Base-by-base conservation (phyloP, 2,113 vertebrate genomes). In the Charina bottae region DNA sequence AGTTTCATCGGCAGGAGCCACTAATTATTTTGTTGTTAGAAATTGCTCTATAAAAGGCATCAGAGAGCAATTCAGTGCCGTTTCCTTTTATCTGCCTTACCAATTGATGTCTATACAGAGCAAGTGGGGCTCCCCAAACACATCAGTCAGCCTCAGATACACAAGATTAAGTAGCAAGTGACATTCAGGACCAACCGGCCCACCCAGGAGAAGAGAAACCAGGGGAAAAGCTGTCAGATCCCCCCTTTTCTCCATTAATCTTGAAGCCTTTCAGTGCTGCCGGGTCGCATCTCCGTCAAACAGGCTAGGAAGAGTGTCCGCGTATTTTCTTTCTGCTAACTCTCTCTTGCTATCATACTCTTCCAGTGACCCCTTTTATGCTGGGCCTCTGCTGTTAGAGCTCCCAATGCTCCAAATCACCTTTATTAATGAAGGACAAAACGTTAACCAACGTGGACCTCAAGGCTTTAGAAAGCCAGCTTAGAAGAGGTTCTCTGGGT, bases 111-210 rank as follows among this genome's bases (percentile, higher is more conserved):
- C 98, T 98, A 96, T 97, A 97, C 97, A 97, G 98, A 98, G 95
- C 95, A 95, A 97, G 97, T 85, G 59, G 95, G 97, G 97, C 97
- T 98, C 97, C 97, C 97, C 97, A 97, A 98, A 98, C 97, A 97
- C 95, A 93, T 98, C 98, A 98, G 98, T 97, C 98, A 98, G 98
- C 97, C 98, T 99, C 98, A 99, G 98, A 99, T 98, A 99, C 98
- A 98, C 98, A 99, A 99, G 99, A 99, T 99, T 99, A 99, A 99
- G 99, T 98, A 99, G 98, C 98, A 98, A 98, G 98, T 99, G 99
- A 99, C 99, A 99, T 99, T 99, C 98, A 99, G 99, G 99, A 99
- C 98, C 99, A 99, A 98, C 98, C 93, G 94, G 99, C 98, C 99
- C 99, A 99, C 99, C 99, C 99, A 99, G 97, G 98, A 99, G 98